A percentile compares a stretch with the other conserved stretches of the same genome.
Conservation (phyloP, 1,140 invertebrate species). For the Cataglyphis hispanica region DNA sequence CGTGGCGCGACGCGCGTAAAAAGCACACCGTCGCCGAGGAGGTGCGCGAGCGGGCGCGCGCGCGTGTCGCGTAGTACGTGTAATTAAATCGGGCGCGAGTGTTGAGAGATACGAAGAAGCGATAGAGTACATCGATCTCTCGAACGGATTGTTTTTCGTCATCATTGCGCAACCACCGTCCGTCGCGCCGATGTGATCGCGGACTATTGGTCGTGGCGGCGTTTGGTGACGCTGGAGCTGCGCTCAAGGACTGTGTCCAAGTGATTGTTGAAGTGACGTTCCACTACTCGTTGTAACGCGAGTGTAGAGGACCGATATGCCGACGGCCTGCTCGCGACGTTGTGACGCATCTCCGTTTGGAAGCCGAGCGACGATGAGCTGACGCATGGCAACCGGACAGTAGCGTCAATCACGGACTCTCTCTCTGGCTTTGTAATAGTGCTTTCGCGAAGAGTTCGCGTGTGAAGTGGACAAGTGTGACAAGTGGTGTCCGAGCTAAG, state of each 20-base stretch:
- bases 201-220: not conserved
- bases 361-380: conserved; percentile 54
- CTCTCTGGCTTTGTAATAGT: not conserved
- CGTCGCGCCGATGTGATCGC: not conserved
- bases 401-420: conserved; percentile 10
- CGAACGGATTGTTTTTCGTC: conserved; percentile 12
- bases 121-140: conserved; percentile 37
- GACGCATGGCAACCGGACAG: conserved; percentile 61
- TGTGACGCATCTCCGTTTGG: not conserved
- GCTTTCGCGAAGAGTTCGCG: conserved; percentile 55
- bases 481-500: conserved; percentile 41
- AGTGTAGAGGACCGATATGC: conserved; percentile 51
- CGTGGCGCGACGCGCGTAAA: conserved; percentile 67
- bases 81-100: conserved; percentile 73
- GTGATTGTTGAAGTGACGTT: conserved; percentile 40
- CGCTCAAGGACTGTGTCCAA: conserved; percentile 15
- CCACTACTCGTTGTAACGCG: conserved; percentile 38
- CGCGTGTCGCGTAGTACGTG: conserved; percentile 56
- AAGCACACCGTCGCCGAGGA: conserved; percentile 64
- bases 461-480: conserved; percentile 68
- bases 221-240: not conserved
- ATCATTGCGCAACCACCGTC: not conserved
- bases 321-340: conserved; percentile 20
- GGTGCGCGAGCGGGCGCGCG: conserved; percentile 61
- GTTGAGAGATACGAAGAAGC: conserved; percentile 18